Conservation (phyloP, 2,888 invertebrate genomes). For the Tipula vernalis region DNA sequence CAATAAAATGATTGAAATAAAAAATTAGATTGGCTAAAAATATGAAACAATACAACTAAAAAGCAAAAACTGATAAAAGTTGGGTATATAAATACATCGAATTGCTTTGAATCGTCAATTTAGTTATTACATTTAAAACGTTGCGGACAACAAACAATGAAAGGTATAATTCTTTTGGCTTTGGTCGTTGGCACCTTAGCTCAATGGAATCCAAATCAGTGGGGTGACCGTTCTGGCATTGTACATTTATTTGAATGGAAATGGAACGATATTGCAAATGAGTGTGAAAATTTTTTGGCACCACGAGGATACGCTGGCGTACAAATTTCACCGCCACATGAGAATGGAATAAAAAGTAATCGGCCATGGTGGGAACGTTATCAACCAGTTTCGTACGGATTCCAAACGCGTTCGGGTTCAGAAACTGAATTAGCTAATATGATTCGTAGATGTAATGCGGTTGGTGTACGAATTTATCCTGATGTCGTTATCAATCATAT, state of each 20-base stretch:
- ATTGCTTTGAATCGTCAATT: not conserved
- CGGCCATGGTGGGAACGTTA: slow-evolving; percentile 86
- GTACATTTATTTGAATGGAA: slow-evolving; percentile 76
- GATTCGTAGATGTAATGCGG: slow-evolving; percentile 66
- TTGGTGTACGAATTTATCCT: slow-evolving; percentile 69
- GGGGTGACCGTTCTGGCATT: slow-evolving; percentile 46
- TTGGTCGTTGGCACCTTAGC: slow-evolving; percentile 19
- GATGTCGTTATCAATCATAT: slow-evolving; percentile 82
- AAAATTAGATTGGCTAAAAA: too few relatives aligned
- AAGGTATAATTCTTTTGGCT: not conserved
- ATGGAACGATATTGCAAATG: slow-evolving; percentile 64
- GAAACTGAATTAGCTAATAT: slow-evolving; percentile 59
- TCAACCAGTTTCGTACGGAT: slow-evolving; percentile 70
- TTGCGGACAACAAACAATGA: not conserved
- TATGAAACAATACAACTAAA: too few relatives aligned
- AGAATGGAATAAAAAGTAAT: slow-evolving; percentile 34
- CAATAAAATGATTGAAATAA: too few relatives aligned
- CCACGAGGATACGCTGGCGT: slow-evolving; percentile 62
- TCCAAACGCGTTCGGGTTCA: slow-evolving; percentile 64
- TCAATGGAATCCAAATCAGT: slow-evolving; percentile 46
- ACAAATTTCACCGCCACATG: slow-evolving; percentile 35
- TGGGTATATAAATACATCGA: not conserved
- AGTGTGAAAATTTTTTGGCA: slow-evolving; percentile 65
- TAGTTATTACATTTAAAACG: not conserved
- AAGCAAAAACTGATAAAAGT: not conserved